phyloP scores from a whole-genome alignment of 2,888 invertebrate genomes.

The Rutpela maculata region DNA sequence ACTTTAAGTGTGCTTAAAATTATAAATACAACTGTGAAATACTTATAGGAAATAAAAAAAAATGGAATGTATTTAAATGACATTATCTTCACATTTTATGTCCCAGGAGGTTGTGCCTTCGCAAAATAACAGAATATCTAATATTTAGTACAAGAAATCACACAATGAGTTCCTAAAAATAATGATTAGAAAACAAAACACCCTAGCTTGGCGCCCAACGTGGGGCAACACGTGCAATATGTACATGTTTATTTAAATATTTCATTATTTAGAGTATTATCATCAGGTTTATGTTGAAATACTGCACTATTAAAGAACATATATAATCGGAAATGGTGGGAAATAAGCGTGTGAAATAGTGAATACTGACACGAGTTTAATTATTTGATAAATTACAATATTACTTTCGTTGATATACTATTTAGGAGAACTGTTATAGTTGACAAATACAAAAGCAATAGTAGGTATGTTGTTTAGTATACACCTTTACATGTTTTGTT shows the following conservation, averaged over 20 bases:
- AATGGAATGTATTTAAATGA: no score
- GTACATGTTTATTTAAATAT: no score
- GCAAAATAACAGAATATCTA: no score
- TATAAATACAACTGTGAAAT: no score
- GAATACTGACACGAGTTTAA: not conserved
- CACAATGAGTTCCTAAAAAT: not conserved
- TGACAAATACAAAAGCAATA: slow-evolving; percentile 54
- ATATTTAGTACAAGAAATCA: no score
- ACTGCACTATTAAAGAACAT: no score
- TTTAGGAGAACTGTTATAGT: slow-evolving; percentile 36
- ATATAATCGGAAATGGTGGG: not conserved
- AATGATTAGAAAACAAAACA: not conserved
- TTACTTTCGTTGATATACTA: slow-evolving; percentile 9
- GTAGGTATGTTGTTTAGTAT: slow-evolving; percentile 54
- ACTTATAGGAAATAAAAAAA: no score
- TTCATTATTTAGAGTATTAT: no score
- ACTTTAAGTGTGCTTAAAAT: no score
- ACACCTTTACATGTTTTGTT: slow-evolving; percentile 40
- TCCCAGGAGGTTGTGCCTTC: no score
- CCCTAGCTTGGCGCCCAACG: not conserved
- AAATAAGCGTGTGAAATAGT: slow-evolving; percentile 4
- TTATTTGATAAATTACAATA: not conserved
- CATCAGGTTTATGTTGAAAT: no score
- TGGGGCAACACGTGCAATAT: not conserved
- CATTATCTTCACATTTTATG: no score